Conservation (phyloP, 2,888 invertebrate genomes). For the Drosophila melanosoma region DNA sequence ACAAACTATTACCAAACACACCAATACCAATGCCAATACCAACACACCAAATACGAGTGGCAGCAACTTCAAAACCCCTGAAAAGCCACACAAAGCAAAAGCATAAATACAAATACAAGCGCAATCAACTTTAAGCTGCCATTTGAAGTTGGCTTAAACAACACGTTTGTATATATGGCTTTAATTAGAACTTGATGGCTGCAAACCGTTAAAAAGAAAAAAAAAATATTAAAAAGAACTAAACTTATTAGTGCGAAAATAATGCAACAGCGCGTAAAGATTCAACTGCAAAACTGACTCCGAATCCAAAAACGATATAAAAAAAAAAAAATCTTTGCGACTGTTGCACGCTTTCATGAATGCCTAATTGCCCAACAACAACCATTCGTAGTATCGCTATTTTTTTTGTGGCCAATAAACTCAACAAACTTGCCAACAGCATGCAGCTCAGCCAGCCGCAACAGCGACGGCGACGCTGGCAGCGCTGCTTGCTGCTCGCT, state of each 20-base stretch:
- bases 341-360: slow-evolving; percentile 75
- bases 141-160: slow-evolving; percentile 14
- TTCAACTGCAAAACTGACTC: slow-evolving; percentile 27
- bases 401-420: slow-evolving; percentile 78
- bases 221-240: background rate
- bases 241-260: slow-evolving; percentile 58
- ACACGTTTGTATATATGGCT: slow-evolving; percentile 22
- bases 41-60: slow-evolving; percentile 1
- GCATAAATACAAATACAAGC: slow-evolving; percentile 22
- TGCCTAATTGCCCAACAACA: slow-evolving; percentile 58
- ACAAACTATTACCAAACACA: slow-evolving; percentile 71
- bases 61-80: slow-evolving; percentile 1
- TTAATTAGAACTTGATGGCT: slow-evolving; percentile 62
- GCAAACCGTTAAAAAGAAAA: slow-evolving; percentile 36
- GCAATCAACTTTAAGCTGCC: slow-evolving; percentile 14
- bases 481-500: slow-evolving; percentile 24
- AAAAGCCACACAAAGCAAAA: slow-evolving; percentile 41
- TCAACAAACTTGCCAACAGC: slow-evolving; percentile 63
- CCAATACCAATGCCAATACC: slow-evolving; percentile 47
- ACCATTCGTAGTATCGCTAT: slow-evolving; percentile 44
- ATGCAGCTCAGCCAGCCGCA: slow-evolving; percentile 73
- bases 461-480: slow-evolving; percentile 39
- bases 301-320: slow-evolving; percentile 18
- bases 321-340: slow-evolving; percentile 3
- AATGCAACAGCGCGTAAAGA: slow-evolving; percentile 64